phyloP scores from a whole-genome alignment of 2,888 invertebrate genomes.

The Hemaris fuciformis region DNA sequence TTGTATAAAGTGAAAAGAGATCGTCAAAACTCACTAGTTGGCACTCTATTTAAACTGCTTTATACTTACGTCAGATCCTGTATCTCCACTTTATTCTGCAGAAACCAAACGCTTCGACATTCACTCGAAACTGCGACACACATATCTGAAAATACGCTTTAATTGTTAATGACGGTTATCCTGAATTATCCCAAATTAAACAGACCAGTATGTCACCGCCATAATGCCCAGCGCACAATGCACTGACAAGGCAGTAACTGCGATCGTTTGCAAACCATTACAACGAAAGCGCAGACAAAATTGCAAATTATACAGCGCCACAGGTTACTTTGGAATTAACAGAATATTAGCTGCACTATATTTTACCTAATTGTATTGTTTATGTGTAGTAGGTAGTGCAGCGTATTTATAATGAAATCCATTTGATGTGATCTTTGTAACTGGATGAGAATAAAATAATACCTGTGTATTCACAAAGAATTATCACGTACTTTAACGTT shows the following conservation, averaged over 20 bases:
- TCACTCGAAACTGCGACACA: too few relatives aligned
- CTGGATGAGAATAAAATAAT: too few relatives aligned
- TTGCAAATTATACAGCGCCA: slow-evolving; percentile 25
- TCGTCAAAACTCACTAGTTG: too few relatives aligned
- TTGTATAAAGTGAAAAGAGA: too few relatives aligned
- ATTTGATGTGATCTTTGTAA: too few relatives aligned
- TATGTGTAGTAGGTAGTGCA: neutral
- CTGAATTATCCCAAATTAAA: neutral
- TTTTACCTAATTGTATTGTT: slow-evolving; percentile 16
- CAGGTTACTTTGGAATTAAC: slow-evolving; percentile 1
- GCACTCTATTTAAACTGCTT: too few relatives aligned
- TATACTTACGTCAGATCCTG: too few relatives aligned
- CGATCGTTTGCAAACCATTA: slow-evolving; percentile 51
- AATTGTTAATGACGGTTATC: neutral
- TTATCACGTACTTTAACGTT: too few relatives aligned
- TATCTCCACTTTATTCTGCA: too few relatives aligned
- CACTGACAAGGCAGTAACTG: slow-evolving; percentile 42
- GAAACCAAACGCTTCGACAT: too few relatives aligned
- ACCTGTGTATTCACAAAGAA: too few relatives aligned
- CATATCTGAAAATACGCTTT: neutral
- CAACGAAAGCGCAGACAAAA: slow-evolving; percentile 36
- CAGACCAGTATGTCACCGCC: slow-evolving; percentile 19
- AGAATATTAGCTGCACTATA: neutral
- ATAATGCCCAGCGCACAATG: slow-evolving; percentile 36
- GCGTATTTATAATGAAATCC: too few relatives aligned